Evolutionary conservation across 2,797 vertebrate species (phyloP).

Genomic region (Melanogrammus aeglefinus): DNA sequence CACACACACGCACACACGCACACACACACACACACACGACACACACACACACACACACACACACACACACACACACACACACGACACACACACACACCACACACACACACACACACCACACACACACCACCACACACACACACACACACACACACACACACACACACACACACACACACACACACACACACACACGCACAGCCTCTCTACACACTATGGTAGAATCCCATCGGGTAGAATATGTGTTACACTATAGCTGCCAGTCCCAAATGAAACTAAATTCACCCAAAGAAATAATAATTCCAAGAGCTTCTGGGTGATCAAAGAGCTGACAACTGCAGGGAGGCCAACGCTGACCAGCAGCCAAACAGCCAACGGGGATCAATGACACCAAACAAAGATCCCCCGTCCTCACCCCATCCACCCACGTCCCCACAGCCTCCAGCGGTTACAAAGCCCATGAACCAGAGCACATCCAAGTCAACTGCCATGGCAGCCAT

Average conservation of each 20-base stretch:
- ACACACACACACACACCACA: constrained; percentile 6
- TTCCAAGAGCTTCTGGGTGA: background rate
- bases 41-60: background rate
- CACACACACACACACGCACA: background rate
- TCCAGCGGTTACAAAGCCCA: background rate
- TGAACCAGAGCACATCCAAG: background rate
- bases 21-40: constrained; percentile 11
- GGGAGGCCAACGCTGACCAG: too few species aligned
- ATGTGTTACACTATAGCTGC: background rate
- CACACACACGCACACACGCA: background rate
- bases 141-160: background rate
- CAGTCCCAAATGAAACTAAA: background rate
- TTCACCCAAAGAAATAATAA: background rate
- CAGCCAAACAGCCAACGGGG: background rate
- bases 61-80: background rate
- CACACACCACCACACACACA: background rate
- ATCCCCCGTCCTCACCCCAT: background rate
- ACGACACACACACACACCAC: constrained; percentile 3
- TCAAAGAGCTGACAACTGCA: background rate
- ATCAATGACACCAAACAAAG: background rate
- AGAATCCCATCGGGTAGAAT: background rate
- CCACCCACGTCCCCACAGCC: background rate
- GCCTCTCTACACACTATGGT: too few species aligned
- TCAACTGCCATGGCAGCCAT: background rate
- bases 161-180: constrained; percentile 10